These are phyloP conservation scores for Temnothorax curvispinosus DNA, from an alignment of 1,140 invertebrate genomes.

Conservation along the genomic window DNA sequence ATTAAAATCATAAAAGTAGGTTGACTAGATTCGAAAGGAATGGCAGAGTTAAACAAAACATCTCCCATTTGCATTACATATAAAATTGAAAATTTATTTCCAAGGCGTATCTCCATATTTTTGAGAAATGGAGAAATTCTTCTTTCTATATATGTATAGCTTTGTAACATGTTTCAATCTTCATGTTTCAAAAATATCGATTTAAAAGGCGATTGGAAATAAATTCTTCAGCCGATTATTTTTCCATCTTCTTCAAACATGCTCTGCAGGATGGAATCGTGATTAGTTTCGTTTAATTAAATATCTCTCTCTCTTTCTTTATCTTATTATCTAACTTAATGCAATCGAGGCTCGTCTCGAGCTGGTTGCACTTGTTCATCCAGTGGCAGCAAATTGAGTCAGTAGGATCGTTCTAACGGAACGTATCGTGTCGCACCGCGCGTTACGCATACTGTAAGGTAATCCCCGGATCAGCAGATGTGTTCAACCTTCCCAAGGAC, in stretches of 20 bases:
- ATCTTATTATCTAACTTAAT: not conserved
- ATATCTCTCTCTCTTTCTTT: not conserved
- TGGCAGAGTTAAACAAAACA: not conserved
- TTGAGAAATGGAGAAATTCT: not conserved
- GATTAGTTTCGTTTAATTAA: not conserved
- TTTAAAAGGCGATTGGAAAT: not conserved
- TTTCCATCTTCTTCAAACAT: not conserved
- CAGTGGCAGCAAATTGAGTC: constrained; percentile 64
- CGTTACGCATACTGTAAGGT: constrained; percentile 71
- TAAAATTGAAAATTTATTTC: not conserved
- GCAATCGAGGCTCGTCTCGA: not conserved
- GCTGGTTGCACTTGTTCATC: constrained; percentile 46
- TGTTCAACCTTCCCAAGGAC: constrained; percentile 58
- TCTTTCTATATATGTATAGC: not conserved
- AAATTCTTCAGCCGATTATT: not conserved
- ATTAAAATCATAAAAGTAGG: not conserved
- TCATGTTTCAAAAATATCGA: not conserved
- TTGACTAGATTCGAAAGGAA: not conserved
- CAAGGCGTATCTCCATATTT: not conserved
- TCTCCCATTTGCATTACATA: not conserved
- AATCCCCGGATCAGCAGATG: constrained; percentile 65
- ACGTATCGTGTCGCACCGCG: constrained; percentile 64
- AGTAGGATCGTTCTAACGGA: constrained; percentile 72
- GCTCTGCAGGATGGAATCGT: not conserved
- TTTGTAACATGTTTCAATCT: not conserved